Evolutionary conservation across 2,888 invertebrate genomes (phyloP), one percentile per base, ranked within the genome.

Genomic region (Synergus laeviventris): DNA sequence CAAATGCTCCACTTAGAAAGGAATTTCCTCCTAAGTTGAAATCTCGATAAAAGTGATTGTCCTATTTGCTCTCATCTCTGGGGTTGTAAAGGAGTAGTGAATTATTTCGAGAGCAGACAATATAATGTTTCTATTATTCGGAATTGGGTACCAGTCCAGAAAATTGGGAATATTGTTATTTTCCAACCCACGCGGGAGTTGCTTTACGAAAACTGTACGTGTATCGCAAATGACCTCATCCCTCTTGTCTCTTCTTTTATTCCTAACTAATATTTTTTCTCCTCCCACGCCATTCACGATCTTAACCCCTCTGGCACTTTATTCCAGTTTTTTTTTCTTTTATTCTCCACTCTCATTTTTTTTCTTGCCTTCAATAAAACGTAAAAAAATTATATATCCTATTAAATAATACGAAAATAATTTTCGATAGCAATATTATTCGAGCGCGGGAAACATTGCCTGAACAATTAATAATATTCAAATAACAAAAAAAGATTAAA

Each of bases 21-120:
- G 70, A 70, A 70, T 70, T 70, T 70, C 49, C 70, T 70, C 9
- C 31, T 16, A 49, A 70, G 49, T 70, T 70, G n/a, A 70, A 70
- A 70, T 70, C 70, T 49, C 70, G 70, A 31, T 49, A 70, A 70
- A 45, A 49, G 49, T 70, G n/a, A 70, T 70, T 31, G 49, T 70
- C 31, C 12, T 31, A 70, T 31, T 70, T 70, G n/a, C 56, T 56
- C 21, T 21, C 11, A 24, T 61, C n/a, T 61, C 61, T 61, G 61
- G 31, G 49, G 4, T 70, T 31, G 31, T 70, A 49, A 49, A 70
- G n/a, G 24, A 49, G n/a, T 56, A 31, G 70, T 24, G 16, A 70
- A 70, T 70, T 70, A 70, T 16, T 45, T 11, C 31, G 9, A 42
- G 14, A 70, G 66, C 42, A 45, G 66, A 31, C 9, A 70, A 70